Conservation (phyloP, 2,888 invertebrate species). For the Scaptomyza flava region DNA sequence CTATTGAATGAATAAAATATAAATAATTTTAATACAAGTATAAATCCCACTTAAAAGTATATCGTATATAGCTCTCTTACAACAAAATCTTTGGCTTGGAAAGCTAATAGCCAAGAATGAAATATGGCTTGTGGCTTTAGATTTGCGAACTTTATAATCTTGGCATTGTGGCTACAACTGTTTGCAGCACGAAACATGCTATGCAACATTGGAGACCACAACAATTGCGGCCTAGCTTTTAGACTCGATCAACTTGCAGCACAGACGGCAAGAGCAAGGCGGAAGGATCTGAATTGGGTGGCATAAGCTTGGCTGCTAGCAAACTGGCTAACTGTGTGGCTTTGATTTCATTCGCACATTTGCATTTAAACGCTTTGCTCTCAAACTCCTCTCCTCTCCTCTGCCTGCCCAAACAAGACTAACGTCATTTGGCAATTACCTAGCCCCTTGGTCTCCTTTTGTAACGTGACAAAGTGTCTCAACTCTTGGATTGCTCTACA, state of each 20-base stretch:
- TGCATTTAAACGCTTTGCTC: constrained; percentile 55
- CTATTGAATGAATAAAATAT: constrained; percentile 85
- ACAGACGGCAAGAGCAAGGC: background rate
- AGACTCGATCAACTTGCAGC: constrained; percentile 45
- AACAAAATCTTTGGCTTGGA: background rate
- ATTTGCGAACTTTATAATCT: constrained; percentile 66
- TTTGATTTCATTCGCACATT: constrained; percentile 69
- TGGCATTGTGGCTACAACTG: constrained; percentile 39
- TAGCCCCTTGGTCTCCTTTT: constrained; percentile 7
- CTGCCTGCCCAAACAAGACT: constrained; percentile 41
- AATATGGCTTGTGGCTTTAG: constrained; percentile 58
- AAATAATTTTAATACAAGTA: background rate
- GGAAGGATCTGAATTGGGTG: constrained; percentile 9
- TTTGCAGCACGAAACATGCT: constrained; percentile 27
- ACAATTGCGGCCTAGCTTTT: constrained; percentile 63
- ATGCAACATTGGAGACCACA: constrained; percentile 51
- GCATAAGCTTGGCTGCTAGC: background rate
- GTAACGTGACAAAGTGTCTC: constrained; percentile 62
- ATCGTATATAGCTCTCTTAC: no score
- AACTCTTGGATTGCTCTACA: constrained; percentile 16
- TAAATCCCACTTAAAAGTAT: constrained; percentile 7
- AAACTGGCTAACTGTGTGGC: constrained; percentile 44
- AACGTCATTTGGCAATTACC: constrained; percentile 56
- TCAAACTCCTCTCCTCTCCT: background rate
- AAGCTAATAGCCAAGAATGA: constrained; percentile 41